phyloP scores from a whole-genome alignment of 2,113 vertebrate species.

The Istiophorus platypterus region DNA sequence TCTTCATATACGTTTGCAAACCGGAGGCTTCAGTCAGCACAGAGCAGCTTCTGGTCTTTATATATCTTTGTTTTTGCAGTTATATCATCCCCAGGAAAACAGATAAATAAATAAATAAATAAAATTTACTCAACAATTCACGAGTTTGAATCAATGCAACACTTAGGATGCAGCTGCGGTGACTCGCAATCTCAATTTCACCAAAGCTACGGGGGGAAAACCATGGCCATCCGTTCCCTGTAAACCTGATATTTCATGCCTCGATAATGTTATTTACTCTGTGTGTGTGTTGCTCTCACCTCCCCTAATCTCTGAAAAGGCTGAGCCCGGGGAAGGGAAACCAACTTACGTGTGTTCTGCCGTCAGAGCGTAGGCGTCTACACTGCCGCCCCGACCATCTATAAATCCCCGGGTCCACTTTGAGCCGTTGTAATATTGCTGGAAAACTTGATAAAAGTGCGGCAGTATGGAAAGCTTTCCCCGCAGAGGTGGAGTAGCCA shows the following conservation, averaged over 20 bases:
- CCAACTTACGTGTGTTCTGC: not conserved
- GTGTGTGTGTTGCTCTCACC: not conserved
- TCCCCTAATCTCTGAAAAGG: conserved; percentile 1
- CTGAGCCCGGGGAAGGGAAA: not conserved
- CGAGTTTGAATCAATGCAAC: not conserved
- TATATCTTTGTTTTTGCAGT: too few relatives aligned
- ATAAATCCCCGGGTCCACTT: not conserved
- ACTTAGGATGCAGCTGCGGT: conserved; percentile 9
- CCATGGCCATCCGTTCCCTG: not conserved
- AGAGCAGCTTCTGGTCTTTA: not conserved
- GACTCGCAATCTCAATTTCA: not conserved
- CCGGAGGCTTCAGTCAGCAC: not conserved
- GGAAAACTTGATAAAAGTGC: conserved; percentile 31
- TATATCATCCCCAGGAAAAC: not conserved
- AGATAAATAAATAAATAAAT: too few relatives aligned
- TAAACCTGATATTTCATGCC: conserved; percentile 31
- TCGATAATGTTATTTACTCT: not conserved
- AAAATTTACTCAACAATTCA: too few relatives aligned
- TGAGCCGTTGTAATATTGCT: not conserved
- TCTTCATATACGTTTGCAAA: conserved; percentile 1
- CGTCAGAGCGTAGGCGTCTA: not conserved
- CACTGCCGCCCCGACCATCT: not conserved
- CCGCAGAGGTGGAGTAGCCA: conserved; percentile 28
- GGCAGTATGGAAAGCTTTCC: not conserved
- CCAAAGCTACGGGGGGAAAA: not conserved